These are phyloP conservation scores for Urophycis tenuis DNA, from an alignment of 2,797 vertebrate genomes.

Conservation along the genomic window DNA sequence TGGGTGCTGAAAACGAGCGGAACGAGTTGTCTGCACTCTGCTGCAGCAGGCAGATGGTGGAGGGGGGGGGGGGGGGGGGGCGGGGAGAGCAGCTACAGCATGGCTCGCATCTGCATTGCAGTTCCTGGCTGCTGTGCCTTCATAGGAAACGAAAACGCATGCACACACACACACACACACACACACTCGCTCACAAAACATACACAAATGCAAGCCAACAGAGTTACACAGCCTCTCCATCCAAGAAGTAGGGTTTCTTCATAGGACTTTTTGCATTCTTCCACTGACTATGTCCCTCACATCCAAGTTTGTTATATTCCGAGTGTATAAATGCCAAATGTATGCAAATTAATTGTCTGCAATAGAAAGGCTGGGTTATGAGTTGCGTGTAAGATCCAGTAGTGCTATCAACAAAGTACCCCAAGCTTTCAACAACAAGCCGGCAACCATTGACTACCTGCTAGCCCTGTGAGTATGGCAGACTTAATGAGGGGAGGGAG, in stretches of 20 bases:
- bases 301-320: neutral
- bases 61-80: constrained; percentile 1
- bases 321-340: neutral
- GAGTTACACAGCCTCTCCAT: neutral
- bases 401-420: too few species aligned
- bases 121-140: constrained; percentile 28
- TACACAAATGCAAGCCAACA: neutral
- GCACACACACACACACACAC: constrained; percentile 23
- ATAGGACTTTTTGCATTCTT: neutral
- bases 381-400: neutral
- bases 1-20: constrained; percentile 25
- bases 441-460: too few species aligned
- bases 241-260: neutral
- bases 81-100: constrained; percentile 11
- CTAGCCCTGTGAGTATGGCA: too few species aligned
- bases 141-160: constrained; percentile 35
- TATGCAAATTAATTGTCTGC: neutral
- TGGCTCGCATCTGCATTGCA: constrained; percentile 50
- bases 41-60: constrained; percentile 21
- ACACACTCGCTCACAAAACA: neutral
- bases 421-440: too few species aligned
- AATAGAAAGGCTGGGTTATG: neutral
- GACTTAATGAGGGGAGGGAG: too few species aligned
- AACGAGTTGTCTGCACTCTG: constrained; percentile 16
- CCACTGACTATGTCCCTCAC: neutral